Conservation (phyloP, 2,113 vertebrate genomes). For the Myanophis thanlyinensis region DNA sequence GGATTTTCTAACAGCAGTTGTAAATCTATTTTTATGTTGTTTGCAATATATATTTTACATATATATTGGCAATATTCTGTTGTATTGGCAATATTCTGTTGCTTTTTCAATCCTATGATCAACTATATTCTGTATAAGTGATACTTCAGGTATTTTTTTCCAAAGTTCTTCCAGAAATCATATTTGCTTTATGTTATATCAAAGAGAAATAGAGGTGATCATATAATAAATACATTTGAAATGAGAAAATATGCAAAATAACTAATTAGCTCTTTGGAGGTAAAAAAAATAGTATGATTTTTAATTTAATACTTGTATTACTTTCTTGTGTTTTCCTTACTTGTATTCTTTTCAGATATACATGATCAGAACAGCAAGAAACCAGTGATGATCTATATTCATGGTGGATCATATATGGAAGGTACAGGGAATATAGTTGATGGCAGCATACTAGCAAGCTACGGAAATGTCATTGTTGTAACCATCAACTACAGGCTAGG, state of each 20-base stretch:
- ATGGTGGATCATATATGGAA: conserved; percentile 94
- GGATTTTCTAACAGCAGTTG: neutral
- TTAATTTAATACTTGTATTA: conserved; percentile 47
- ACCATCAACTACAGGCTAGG: conserved; percentile 94
- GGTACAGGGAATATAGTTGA: conserved; percentile 96
- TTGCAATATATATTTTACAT: neutral
- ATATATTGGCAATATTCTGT: neutral
- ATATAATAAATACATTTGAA: neutral
- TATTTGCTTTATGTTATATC: neutral
- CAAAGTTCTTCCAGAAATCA: neutral
- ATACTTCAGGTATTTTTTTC: neutral
- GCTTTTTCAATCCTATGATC: neutral
- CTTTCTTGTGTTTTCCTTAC: conserved; percentile 61
- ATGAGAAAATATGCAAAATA: neutral
- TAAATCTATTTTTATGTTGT: neutral
- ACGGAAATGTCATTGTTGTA: conserved; percentile 92
- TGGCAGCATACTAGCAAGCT: conserved; percentile 90
- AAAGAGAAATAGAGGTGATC: neutral
- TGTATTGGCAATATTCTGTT: neutral
- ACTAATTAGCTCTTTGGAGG: neutral
- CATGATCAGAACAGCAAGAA: conserved; percentile 88
- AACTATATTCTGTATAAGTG: neutral
- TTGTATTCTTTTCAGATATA: conserved; percentile 76
- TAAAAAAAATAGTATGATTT: neutral
- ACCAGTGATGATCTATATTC: conserved; percentile 95